Evolutionary conservation across 2,888 invertebrate genomes (phyloP).

Genomic region (Aphidoletes aphidimyza): DNA sequence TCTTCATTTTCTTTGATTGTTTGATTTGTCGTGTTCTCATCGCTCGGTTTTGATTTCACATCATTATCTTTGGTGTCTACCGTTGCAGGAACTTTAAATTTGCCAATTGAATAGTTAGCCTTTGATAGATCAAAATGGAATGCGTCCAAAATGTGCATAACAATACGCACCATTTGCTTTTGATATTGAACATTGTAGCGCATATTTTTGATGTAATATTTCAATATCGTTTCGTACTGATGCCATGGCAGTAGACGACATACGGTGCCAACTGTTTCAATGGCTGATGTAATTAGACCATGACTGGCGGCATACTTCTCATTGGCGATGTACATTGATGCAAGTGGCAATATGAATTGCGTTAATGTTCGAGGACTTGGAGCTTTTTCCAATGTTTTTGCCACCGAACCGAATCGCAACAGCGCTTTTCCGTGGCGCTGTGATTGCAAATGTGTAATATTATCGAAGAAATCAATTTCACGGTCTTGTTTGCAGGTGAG

Average conservation of each 20-base stretch:
- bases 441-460: constrained; percentile 86
- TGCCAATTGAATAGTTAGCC: constrained; percentile 64
- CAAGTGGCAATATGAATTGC: constrained; percentile 86
- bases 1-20: constrained; percentile 56
- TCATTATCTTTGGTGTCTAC: constrained; percentile 55
- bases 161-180: constrained; percentile 81
- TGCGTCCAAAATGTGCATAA: constrained; percentile 83
- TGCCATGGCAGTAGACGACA: constrained; percentile 88
- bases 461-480: constrained; percentile 95
- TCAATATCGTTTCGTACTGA: constrained; percentile 84
- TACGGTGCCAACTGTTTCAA: constrained; percentile 81
- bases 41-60: not conserved
- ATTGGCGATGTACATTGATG: constrained; percentile 81
- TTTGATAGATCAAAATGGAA: constrained; percentile 91
- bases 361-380: constrained; percentile 79
- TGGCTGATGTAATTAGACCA: constrained; percentile 83
- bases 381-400: constrained; percentile 71
- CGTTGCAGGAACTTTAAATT: constrained; percentile 61
- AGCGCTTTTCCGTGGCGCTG: constrained; percentile 88
- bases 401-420: constrained; percentile 76
- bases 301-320: constrained; percentile 82
- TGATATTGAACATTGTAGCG: constrained; percentile 79
- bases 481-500: constrained; percentile 77
- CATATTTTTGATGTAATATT: constrained; percentile 82
- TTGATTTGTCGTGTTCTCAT: constrained; percentile 54